A percentile compares a stretch with the other conserved stretches of the same genome.
Conservation (phyloP, 2,797 vertebrate genomes). For the Distichodus sexfasciatus region DNA sequence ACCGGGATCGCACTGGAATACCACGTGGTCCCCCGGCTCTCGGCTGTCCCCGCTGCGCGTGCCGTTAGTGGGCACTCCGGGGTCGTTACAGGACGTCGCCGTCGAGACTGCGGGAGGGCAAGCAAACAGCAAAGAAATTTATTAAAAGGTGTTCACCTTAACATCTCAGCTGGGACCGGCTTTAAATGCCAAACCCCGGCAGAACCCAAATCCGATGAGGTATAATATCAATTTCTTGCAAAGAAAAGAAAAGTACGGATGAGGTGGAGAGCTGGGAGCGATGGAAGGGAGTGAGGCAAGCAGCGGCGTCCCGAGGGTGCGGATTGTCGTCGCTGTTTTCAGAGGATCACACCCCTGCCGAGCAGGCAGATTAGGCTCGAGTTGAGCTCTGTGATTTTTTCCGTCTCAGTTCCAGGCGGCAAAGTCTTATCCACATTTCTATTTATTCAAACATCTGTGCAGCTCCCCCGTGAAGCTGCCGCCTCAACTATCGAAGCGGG, state of each 20-base stretch:
- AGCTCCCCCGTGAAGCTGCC: conserved; percentile 8
- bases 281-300: neutral
- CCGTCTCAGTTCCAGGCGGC: conserved; percentile 14
- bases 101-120: conserved; percentile 82
- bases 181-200: neutral
- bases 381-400: conserved; percentile 16
- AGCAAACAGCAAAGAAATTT: too few species aligned
- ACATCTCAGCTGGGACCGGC: too few species aligned
- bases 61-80: conserved; percentile 92
- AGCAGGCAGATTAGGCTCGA: conserved; percentile 16
- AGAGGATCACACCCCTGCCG: conserved; percentile 27
- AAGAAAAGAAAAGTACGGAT: neutral
- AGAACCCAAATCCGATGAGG: neutral
- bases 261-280: neutral
- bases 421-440: conserved; percentile 17
- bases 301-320: neutral
- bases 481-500: neutral
- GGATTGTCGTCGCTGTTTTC: conserved; percentile 4
- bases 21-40: conserved; percentile 88
- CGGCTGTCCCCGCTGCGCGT: conserved; percentile 90
- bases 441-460: conserved; percentile 26
- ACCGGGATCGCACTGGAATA: conserved; percentile 94
- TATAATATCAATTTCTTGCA: neutral
- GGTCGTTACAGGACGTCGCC: conserved; percentile 95
- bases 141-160: neutral